Conservation (phyloP, 2,113 vertebrate species). For the Menura novaehollandiae region DNA sequence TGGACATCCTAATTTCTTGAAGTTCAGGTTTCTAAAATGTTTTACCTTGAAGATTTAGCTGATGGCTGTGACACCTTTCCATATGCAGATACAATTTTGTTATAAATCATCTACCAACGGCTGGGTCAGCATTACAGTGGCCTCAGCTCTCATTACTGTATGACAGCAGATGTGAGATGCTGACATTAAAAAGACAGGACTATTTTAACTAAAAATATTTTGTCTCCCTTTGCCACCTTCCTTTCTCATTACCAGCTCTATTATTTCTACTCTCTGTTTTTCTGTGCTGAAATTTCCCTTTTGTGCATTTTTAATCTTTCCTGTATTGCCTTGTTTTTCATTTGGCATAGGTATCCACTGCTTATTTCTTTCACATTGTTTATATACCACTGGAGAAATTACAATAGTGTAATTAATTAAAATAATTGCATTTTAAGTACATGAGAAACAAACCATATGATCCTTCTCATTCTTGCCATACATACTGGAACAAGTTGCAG, state of each 20-base stretch:
- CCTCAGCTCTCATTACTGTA: conserved; percentile 20
- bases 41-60: not conserved
- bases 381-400: conserved; percentile 9
- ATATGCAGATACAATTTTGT: not conserved
- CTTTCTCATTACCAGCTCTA: not conserved
- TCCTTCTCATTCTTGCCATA: not conserved
- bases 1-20: not conserved
- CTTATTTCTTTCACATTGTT: conserved; percentile 24
- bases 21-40: not conserved
- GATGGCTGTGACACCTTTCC: not conserved
- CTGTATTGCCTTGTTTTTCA: not conserved
- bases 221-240: not conserved
- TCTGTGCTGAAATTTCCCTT: conserved; percentile 10
- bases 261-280: not conserved
- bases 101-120: not conserved
- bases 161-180: not conserved
- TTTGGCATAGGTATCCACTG: not conserved
- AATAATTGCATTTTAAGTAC: conserved; percentile 28
- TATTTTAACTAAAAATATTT: not conserved
- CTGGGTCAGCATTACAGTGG: not conserved
- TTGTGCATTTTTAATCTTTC: not conserved
- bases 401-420: conserved; percentile 22
- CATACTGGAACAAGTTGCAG: not conserved
- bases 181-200: not conserved
- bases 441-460: conserved; percentile 13